Base-by-base conservation (phyloP, 2,113 vertebrate species). In the Bubo blakistoni region DNA sequence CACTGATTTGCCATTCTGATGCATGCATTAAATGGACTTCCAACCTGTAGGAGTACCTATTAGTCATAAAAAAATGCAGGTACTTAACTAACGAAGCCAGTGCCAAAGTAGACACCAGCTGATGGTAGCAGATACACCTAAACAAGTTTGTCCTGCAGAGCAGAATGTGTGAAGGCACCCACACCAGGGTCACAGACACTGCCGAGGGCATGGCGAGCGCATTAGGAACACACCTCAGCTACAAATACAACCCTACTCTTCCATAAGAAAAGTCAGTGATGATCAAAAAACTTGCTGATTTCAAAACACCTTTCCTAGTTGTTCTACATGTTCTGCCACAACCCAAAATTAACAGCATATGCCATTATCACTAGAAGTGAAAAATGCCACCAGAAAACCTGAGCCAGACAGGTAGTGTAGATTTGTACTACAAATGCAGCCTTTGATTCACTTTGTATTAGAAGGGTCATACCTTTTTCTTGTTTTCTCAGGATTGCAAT, bases 191-290 rank as follows among this genome's bases (percentile, higher is more conserved):
- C 58, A 59, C 27, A 6, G 8, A 5, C 9, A 0, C 21, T 58
- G 47, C 47, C 1, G 0, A 27, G 21, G 36, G 46, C 46, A 32
- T 0, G 0, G 29, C 2, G 11, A 70, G 19, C 47, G 36, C 17
- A 16, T 10, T 11, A 9, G 22, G 16, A 77, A n/a, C 44, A 51
- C 22, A 49, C 9, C 10, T 51, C 4, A 1, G 38, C 66, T n/a
- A 34, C 25, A 80, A 38, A 49, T 16, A 16, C 5, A 66, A 46
- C 16, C 46, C 10, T 47, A 5, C 16, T 80, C 51, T 34, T 47
- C 11, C 13, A 1, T 13, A 67, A 49, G 14, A 11, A 11, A 49
- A 62, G 20, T 6, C 16, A 6, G 24, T 16, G 27, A 42, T 1
- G 0, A 82, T 14, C 30, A 25, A 82, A 92, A 8, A 69, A 72